A percentile compares a stretch with the other conserved stretches of the same genome.
phyloP scores from a whole-genome alignment of 2,888 invertebrate species.

The Exephanes ischioxanthus region DNA sequence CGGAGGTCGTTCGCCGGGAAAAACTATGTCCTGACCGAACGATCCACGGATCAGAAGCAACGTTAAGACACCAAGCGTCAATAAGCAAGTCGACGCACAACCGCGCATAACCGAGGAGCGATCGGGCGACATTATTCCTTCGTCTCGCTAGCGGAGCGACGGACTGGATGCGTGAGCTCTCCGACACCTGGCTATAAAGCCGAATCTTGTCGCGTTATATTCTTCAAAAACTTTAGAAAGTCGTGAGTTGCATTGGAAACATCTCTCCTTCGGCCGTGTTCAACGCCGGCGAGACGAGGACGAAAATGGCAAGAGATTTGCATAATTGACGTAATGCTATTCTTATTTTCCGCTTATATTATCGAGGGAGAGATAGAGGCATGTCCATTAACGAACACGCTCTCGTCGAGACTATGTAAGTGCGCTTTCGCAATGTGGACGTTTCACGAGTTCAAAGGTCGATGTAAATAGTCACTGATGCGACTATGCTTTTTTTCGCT shows the following conservation, averaged over 20 bases:
- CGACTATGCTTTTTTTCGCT: slow-evolving; percentile 7
- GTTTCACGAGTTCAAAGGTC: slow-evolving; percentile 44
- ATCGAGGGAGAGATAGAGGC: neutral
- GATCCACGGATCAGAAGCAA: slow-evolving; percentile 43
- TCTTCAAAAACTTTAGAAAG: slow-evolving; percentile 68
- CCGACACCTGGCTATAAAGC: neutral
- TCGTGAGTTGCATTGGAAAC: slow-evolving; percentile 34
- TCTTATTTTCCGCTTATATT: neutral
- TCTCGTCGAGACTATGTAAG: neutral
- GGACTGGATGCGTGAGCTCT: slow-evolving; percentile 48
- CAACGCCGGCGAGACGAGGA: neutral
- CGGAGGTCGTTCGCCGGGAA: slow-evolving; percentile 45
- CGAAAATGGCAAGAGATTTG: neutral
- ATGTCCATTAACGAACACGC: neutral
- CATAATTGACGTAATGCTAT: neutral
- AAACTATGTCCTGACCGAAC: slow-evolving; percentile 63
- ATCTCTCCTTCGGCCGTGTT: neutral
- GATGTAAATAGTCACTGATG: slow-evolving; percentile 17
- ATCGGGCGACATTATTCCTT: slow-evolving; percentile 39
- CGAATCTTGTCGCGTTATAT: slow-evolving; percentile 8
- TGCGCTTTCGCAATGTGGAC: neutral
- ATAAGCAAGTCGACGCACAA: slow-evolving; percentile 3
- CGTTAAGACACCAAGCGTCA: slow-evolving; percentile 18
- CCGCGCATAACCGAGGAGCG: slow-evolving; percentile 9
- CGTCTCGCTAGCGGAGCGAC: slow-evolving; percentile 24